A percentile compares a stretch with the other conserved stretches of the same genome.
phyloP scores from a whole-genome alignment of 2,888 invertebrate genomes.

The Drosophila leonis region DNA sequence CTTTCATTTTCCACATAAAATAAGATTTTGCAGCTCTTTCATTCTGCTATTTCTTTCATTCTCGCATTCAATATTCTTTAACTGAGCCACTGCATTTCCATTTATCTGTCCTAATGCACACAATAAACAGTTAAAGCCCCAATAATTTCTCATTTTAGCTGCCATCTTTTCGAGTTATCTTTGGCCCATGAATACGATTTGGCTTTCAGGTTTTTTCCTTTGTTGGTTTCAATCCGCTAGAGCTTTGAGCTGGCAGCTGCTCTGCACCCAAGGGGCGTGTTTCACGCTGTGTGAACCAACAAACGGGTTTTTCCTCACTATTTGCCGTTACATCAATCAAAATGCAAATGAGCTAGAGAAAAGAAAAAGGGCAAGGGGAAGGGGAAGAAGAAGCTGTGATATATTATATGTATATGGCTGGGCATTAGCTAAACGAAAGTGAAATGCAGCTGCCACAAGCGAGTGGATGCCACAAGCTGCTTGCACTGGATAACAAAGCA shows the following conservation, averaged over 20 bases:
- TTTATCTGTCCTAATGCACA: constrained; percentile 1
- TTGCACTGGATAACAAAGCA: constrained; percentile 32
- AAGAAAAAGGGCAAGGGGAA: background rate
- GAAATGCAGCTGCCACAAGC: constrained; percentile 41
- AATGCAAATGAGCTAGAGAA: constrained; percentile 56
- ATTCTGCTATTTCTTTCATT: background rate
- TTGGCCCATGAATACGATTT: constrained; percentile 19
- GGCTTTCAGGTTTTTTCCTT: constrained; percentile 23
- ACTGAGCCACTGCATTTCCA: background rate
- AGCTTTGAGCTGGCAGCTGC: constrained; percentile 27
- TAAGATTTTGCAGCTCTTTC: too few species aligned
- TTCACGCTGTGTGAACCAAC: constrained; percentile 51
- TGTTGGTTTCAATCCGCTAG: constrained; percentile 43
- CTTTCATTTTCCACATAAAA: too few species aligned
- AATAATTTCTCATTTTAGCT: constrained; percentile 13
- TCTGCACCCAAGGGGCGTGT: constrained; percentile 42
- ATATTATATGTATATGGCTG: constrained; percentile 48
- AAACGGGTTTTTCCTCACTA: constrained; percentile 58
- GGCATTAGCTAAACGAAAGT: constrained; percentile 57
- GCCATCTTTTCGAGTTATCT: constrained; percentile 9
- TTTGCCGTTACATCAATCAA: constrained; percentile 70
- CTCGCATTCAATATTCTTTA: background rate
- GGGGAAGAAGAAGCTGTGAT: background rate
- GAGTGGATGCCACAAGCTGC: constrained; percentile 19
- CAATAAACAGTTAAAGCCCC: background rate